Conservation (phyloP, 2,113 vertebrate genomes). For the Pelmatolapia mariae region DNA sequence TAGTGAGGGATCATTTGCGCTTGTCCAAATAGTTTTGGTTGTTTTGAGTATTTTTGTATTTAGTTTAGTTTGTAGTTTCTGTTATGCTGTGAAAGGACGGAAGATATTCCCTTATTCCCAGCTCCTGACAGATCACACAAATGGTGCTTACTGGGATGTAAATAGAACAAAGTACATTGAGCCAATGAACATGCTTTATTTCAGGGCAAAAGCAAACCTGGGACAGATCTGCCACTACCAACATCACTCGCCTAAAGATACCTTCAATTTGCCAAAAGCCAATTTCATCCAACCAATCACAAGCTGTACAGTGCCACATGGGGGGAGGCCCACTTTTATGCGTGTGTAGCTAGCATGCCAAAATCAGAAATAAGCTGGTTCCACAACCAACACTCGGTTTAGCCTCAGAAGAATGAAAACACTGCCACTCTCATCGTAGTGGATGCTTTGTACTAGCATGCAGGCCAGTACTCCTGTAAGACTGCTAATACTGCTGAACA, state of each 20-base stretch:
- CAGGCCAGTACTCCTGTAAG: constrained; percentile 85
- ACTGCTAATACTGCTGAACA: constrained; percentile 83
- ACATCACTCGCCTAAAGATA: constrained; percentile 72
- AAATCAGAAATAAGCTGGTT: constrained; percentile 88
- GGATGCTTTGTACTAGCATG: constrained; percentile 87
- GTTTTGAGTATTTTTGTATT: not conserved
- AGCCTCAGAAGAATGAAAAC: constrained; percentile 80
- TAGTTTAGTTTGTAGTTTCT: not conserved
- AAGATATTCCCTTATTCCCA: not conserved
- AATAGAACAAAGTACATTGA: not conserved
- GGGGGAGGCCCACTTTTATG: constrained; percentile 87
- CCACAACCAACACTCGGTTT: constrained; percentile 80
- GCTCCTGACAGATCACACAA: not conserved
- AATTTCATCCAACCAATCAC: constrained; percentile 85
- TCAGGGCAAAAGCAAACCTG: constrained; percentile 80
- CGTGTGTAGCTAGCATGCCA: constrained; percentile 79
- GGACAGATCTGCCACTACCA: constrained; percentile 76
- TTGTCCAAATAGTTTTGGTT: not conserved
- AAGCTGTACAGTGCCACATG: constrained; percentile 80
- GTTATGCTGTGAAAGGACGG: not conserved
- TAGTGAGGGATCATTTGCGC: not conserved
- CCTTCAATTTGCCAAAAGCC: constrained; percentile 81
- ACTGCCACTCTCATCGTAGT: constrained; percentile 89
- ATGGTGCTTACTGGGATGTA: not conserved
- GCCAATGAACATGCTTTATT: constrained; percentile 79